These are phyloP conservation scores for Elachura formosa DNA, from an alignment of 2,113 vertebrate genomes.

Conservation along the genomic window DNA sequence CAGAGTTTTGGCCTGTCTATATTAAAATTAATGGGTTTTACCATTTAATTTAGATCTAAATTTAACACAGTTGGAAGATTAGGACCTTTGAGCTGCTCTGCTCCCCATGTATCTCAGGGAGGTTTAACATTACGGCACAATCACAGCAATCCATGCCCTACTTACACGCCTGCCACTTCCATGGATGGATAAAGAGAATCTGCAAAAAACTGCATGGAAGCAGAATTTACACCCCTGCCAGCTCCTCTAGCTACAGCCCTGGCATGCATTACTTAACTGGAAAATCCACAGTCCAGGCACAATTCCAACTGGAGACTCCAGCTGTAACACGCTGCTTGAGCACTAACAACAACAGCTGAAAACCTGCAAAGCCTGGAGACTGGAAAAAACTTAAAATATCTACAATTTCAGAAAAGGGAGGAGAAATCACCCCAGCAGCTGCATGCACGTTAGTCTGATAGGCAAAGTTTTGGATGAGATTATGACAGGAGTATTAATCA, in stretches of 20 bases:
- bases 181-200: not conserved
- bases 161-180: not conserved
- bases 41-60: too few relatives aligned
- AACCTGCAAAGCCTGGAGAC: not conserved
- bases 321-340: not conserved
- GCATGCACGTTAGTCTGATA: not conserved
- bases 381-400: not conserved
- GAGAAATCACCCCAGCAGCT: not conserved
- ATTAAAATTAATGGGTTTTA: not conserved
- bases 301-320: not conserved
- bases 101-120: not conserved
- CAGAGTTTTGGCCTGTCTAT: not conserved
- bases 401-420: not conserved
- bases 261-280: not conserved
- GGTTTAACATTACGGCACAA: not conserved
- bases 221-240: not conserved
- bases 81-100: not conserved
- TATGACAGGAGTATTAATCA: not conserved
- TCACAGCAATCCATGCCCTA: not conserved
- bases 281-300: not conserved
- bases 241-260: not conserved
- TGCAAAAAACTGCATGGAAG: not conserved
- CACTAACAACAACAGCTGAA: not conserved
- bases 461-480: not conserved
- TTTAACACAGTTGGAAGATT: not conserved